phyloP scores from a whole-genome alignment of 2,797 vertebrate genomes.

The Botia kubotai region DNA sequence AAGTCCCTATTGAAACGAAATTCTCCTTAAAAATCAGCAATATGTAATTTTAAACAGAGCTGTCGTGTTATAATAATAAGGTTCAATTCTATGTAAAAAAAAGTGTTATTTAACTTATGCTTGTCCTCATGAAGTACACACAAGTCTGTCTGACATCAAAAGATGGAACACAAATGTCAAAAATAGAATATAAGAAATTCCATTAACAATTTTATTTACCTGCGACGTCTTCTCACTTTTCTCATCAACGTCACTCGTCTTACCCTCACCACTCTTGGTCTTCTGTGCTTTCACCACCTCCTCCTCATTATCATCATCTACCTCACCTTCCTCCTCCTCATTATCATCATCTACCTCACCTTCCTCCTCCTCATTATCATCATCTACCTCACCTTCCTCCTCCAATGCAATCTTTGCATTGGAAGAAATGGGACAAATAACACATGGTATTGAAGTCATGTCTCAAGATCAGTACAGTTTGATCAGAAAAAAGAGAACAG shows the following conservation, averaged over 20 bases:
- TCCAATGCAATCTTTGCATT: no score
- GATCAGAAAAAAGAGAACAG: no score
- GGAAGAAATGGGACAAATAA: no score
- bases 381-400: slow-evolving; percentile 43
- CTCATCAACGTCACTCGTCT: slow-evolving; percentile 75
- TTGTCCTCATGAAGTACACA: slow-evolving; percentile 31
- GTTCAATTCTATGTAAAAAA: slow-evolving; percentile 3
- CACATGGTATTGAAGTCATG: no score
- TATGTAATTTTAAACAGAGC: background rate
- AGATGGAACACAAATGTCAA: background rate
- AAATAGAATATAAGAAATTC: background rate
- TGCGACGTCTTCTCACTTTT: slow-evolving; percentile 70
- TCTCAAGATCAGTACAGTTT: no score
- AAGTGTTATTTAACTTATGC: slow-evolving; percentile 50
- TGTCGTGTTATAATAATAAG: background rate
- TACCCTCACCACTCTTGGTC: slow-evolving; percentile 70
- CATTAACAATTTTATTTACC: slow-evolving; percentile 40
- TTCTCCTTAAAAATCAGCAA: no score
- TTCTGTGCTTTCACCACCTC: slow-evolving; percentile 83
- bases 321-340: no score
- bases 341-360: slow-evolving; percentile 58
- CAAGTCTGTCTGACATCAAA: slow-evolving; percentile 79
- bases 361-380: no score
- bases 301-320: slow-evolving; percentile 75
- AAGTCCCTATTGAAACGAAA: background rate